These are phyloP conservation scores for Linurgus olivaceus DNA, from an alignment of 2,797 vertebrate species.

Conservation along the genomic window DNA sequence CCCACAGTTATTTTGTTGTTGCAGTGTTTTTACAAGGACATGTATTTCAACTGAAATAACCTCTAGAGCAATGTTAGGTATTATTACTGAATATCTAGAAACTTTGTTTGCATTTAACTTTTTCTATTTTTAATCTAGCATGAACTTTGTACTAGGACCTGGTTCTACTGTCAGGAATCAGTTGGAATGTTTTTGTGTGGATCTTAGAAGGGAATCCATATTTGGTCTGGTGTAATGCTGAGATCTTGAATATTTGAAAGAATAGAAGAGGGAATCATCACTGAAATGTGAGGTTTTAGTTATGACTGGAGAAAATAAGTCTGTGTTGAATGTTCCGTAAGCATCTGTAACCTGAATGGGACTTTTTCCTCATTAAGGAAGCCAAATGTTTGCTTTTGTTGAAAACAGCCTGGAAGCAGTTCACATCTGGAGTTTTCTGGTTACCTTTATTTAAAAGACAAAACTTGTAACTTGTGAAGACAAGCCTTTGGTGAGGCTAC, in stretches of 20 bases:
- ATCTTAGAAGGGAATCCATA: background rate
- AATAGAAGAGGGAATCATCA: background rate
- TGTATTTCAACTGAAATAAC: background rate
- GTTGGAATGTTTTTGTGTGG: background rate
- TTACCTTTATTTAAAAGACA: background rate
- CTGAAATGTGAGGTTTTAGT: background rate
- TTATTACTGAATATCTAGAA: background rate
- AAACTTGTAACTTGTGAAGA: background rate
- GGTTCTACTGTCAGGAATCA: background rate
- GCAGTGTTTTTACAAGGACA: background rate
- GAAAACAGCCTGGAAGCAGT: background rate
- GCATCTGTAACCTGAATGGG: background rate
- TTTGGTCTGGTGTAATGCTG: background rate
- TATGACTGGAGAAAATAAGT: background rate
- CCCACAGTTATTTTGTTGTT: background rate
- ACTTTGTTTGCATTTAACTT: background rate
- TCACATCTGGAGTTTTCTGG: background rate
- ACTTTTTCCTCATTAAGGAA: background rate
- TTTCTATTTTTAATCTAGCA: background rate
- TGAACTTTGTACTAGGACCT: background rate
- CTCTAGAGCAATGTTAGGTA: background rate
- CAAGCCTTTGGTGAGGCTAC: background rate
- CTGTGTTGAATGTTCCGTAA: background rate
- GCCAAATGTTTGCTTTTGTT: background rate
- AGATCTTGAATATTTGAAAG: background rate